Evolutionary conservation across 2,888 invertebrate species (phyloP).

Genomic region (Pycnomerus fuliginosus): DNA sequence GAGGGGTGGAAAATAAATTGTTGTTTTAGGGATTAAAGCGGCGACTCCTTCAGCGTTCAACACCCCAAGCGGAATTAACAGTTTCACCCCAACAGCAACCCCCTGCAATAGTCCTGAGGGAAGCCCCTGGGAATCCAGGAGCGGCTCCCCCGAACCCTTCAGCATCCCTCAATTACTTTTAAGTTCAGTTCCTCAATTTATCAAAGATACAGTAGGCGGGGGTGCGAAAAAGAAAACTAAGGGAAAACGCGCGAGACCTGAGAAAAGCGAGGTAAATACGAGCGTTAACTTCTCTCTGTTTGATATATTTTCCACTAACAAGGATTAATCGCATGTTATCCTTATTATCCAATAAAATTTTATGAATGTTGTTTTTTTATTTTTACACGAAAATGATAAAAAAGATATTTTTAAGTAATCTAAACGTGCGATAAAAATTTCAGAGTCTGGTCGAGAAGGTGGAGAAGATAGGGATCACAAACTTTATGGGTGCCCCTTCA

Average conservation of each 20-base stretch:
- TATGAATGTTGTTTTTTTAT: not conserved
- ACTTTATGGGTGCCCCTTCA: conserved; percentile 64
- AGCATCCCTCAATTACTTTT: conserved; percentile 59
- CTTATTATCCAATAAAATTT: not conserved
- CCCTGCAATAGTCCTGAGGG: conserved; percentile 84
- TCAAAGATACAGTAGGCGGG: conserved; percentile 63
- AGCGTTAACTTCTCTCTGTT: not conserved
- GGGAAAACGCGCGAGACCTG: conserved; percentile 24
- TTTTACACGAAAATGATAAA: no score
- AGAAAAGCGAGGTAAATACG: conserved; percentile 35
- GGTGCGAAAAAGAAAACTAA: conserved; percentile 47
- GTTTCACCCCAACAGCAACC: conserved; percentile 80
- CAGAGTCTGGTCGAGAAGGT: conserved; percentile 62
- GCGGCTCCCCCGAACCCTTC: conserved; percentile 60
- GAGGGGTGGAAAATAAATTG: not conserved
- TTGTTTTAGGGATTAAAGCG: conserved; percentile 61
- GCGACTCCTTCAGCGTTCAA: conserved; percentile 67
- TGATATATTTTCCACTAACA: not conserved
- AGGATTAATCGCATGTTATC: not conserved
- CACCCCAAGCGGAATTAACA: conserved; percentile 64
- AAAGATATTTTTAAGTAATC: not conserved
- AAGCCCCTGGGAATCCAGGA: conserved; percentile 59
- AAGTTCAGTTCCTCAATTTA: conserved; percentile 65
- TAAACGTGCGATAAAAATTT: conserved; percentile 20
- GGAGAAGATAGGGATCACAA: conserved; percentile 67